Base-by-base conservation (phyloP, 2,888 invertebrate genomes). In the Mythimna albipuncta region DNA sequence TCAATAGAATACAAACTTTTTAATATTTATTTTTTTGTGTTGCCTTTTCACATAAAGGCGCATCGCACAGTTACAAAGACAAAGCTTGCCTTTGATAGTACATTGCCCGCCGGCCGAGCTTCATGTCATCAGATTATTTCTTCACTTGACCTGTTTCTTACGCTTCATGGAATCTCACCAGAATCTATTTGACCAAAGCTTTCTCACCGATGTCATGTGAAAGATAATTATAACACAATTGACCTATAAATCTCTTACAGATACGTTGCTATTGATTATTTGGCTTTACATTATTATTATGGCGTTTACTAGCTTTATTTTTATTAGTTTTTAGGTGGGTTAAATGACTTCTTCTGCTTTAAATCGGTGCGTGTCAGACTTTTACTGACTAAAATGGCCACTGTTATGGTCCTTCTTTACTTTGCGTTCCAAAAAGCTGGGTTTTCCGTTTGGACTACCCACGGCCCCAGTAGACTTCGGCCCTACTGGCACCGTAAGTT, bases 141-240 rank as follows among this genome's bases (percentile, higher is more conserved):
- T 65, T 58, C 75, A 81, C 81, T 83, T 85, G 84, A 84, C 84
- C 85, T 78, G 75, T 63, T 84, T 83, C 68, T 74, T 52, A 72
- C 78, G 73, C 68, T 67, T 75, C 81, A 76, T 75, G 69, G 58
- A 69, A 78, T 84, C 81, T 69, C 52, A 59, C 55, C 68, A 76
- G 61, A 77, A 79, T 70, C 72, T 80, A 85, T 65, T 77, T 67
- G 58, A 69, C 54, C 52, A 52, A 79, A 59, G 57, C 2, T 63
- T 62, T 35, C 35, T 32, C 35, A 44, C 52, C 50, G 64, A 73
- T 62, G n/a, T 16, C 19, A 26, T 41, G n/a, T 47, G 21, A 55
- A 38, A 61, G 55, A 79, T 76, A 79, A 61, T 76, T 61, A 55
- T 64, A 70, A n/a, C 41, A 35, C 11, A 10, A 21, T 13, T 61